These are phyloP conservation scores for Tillus elongatus DNA, from an alignment of 2,888 invertebrate genomes.

Conservation along the genomic window DNA sequence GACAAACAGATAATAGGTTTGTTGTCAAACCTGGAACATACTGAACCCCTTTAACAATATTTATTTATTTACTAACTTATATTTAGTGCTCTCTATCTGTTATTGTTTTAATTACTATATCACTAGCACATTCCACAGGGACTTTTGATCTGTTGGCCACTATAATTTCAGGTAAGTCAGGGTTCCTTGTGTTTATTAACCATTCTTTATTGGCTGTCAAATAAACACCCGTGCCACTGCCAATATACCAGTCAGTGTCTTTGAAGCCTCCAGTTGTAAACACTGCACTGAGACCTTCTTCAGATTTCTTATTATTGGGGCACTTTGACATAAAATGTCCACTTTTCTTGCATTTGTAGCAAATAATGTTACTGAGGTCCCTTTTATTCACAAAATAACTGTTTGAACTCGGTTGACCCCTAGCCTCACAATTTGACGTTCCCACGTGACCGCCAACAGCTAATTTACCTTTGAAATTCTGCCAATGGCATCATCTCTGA, in stretches of 20 bases:
- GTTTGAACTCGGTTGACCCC: too few relatives aligned
- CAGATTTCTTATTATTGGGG: conserved; percentile 5
- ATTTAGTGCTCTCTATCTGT: too few relatives aligned
- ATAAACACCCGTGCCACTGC: conserved; percentile 27
- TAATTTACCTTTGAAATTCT: too few relatives aligned
- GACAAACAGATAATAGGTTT: too few relatives aligned
- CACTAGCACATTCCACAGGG: conserved; percentile 19
- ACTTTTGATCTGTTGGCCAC: conserved; percentile 20
- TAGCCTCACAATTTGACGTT: too few relatives aligned
- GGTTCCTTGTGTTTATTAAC: conserved; percentile 13
- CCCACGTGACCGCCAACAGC: too few relatives aligned
- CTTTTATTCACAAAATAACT: too few relatives aligned
- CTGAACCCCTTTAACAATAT: too few relatives aligned
- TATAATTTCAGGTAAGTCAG: conserved; percentile 17
- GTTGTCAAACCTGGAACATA: too few relatives aligned
- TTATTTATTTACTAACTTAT: too few relatives aligned
- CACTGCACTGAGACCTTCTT: conserved; percentile 18
- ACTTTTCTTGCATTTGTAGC: conserved; percentile 13
- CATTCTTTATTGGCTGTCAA: conserved; percentile 21
- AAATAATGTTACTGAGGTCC: too few relatives aligned
- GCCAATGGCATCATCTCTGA: too few relatives aligned
- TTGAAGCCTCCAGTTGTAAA: conserved; percentile 20
- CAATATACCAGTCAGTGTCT: conserved; percentile 27
- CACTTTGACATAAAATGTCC: conserved; percentile 6
- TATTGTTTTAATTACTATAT: conserved; percentile 19